These are phyloP conservation scores for Noctuana brunneofusca DNA, from an alignment of 2,888 invertebrate genomes.

Conservation along the genomic window DNA sequence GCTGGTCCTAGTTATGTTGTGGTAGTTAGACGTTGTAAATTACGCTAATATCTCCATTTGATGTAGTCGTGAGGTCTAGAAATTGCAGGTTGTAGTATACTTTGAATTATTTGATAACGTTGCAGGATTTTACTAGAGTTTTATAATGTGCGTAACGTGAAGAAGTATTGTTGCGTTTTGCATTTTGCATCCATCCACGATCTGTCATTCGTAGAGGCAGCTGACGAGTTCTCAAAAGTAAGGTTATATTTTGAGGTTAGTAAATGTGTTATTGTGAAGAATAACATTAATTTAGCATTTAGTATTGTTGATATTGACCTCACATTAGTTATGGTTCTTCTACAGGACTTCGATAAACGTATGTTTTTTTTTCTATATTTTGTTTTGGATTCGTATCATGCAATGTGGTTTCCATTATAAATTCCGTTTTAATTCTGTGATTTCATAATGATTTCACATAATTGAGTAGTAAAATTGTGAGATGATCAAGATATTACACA, in stretches of 20 bases:
- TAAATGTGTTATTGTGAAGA: background rate
- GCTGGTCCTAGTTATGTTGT: conserved; percentile 47
- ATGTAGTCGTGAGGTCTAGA: conserved; percentile 62
- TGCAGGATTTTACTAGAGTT: conserved; percentile 42
- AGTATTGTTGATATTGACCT: background rate
- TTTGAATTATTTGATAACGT: conserved; percentile 71
- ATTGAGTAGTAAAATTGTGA: too few relatives aligned
- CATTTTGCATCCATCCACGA: conserved; percentile 16
- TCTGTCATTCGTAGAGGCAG: conserved; percentile 28
- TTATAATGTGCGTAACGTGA: conserved; percentile 11
- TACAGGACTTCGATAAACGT: too few relatives aligned
- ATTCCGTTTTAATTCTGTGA: too few relatives aligned
- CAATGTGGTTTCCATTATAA: too few relatives aligned
- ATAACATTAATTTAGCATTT: background rate
- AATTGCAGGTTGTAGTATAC: conserved; percentile 63
- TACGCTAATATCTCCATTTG: conserved; percentile 69
- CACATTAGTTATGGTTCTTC: background rate
- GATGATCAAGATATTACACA: too few relatives aligned
- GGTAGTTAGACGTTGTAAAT: conserved; percentile 67
- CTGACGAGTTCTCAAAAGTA: conserved; percentile 12
- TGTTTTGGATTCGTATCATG: too few relatives aligned
- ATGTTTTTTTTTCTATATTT: too few relatives aligned
- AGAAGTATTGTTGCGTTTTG: background rate
- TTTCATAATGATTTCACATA: too few relatives aligned
- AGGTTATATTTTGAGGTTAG: conserved; percentile 33